These are phyloP conservation scores for Botia almorhae DNA, from an alignment of 2,797 vertebrate genomes.

Conservation along the genomic window DNA sequence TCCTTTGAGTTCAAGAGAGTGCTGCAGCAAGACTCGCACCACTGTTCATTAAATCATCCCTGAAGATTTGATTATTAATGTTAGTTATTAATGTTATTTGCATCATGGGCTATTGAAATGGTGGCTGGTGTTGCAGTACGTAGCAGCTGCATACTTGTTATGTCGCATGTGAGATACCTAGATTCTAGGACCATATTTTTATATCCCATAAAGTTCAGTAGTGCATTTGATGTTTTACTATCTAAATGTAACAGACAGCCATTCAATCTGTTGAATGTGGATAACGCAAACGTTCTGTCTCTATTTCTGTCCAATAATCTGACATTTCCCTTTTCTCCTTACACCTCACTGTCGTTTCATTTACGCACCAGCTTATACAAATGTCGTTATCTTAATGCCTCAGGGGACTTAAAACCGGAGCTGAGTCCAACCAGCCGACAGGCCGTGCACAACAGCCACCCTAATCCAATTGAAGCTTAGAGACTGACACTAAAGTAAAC, in stretches of 20 bases:
- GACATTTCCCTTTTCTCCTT: conserved; percentile 27
- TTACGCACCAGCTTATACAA: conserved; percentile 33
- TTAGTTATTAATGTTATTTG: not conserved
- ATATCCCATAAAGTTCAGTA: not conserved
- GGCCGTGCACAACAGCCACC: conserved; percentile 24
- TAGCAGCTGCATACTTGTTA: not conserved
- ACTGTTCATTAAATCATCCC: not conserved
- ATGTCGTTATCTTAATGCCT: conserved; percentile 33
- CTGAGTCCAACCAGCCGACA: conserved; percentile 13
- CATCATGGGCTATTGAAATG: not conserved
- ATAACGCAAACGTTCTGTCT: not conserved
- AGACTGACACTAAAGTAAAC: conserved; percentile 64
- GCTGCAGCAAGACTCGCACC: not conserved
- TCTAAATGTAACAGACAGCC: not conserved
- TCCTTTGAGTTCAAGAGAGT: not conserved
- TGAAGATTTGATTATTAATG: not conserved
- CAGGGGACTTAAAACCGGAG: conserved; percentile 27
- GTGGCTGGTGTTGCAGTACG: not conserved
- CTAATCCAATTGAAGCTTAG: conserved; percentile 68
- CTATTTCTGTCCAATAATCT: conserved; percentile 32
- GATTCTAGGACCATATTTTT: not conserved
- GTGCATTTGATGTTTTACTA: not conserved
- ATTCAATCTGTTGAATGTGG: conserved; percentile 5
- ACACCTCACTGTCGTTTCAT: conserved; percentile 22
- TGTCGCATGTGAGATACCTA: not conserved